phyloP scores from a whole-genome alignment of 2,113 vertebrate species.

The Mastomys natalensis region DNA sequence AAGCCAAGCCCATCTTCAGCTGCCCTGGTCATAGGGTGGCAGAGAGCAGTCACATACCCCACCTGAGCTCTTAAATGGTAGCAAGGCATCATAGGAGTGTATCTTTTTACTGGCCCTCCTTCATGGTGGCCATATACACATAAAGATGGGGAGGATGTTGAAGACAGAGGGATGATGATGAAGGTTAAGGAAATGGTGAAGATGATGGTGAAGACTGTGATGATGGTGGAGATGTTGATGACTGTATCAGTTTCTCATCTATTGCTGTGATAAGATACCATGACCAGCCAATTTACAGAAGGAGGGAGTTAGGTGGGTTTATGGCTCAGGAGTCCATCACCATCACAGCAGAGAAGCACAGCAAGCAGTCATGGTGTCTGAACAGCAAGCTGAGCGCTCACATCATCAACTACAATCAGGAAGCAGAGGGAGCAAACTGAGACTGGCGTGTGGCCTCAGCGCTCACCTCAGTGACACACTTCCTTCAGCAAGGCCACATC shows the following conservation, averaged over 20 bases:
- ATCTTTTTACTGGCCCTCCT: background rate
- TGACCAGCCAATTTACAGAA: background rate
- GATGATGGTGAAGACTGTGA: fast-evolving
- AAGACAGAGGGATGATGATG: background rate
- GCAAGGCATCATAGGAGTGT: background rate
- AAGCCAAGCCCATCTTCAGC: background rate
- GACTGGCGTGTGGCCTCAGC: background rate
- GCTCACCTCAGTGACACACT: background rate
- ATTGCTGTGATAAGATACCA: background rate
- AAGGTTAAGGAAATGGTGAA: fast-evolving
- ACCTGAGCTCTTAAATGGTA: background rate
- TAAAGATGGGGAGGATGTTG: background rate
- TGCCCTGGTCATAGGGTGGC: background rate
- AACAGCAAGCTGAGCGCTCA: background rate
- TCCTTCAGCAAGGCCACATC: background rate
- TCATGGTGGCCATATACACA: background rate
- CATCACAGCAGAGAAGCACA: background rate
- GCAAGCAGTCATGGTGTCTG: background rate
- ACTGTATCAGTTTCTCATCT: background rate
- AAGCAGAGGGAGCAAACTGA: background rate
- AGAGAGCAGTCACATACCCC: background rate
- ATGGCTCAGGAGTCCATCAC: background rate
- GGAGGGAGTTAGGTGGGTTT: background rate
- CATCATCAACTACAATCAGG: background rate
- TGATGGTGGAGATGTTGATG: background rate